Evolutionary conservation across 2,113 vertebrate genomes (phyloP).

Genomic region (Aptenodytes forsteri): DNA sequence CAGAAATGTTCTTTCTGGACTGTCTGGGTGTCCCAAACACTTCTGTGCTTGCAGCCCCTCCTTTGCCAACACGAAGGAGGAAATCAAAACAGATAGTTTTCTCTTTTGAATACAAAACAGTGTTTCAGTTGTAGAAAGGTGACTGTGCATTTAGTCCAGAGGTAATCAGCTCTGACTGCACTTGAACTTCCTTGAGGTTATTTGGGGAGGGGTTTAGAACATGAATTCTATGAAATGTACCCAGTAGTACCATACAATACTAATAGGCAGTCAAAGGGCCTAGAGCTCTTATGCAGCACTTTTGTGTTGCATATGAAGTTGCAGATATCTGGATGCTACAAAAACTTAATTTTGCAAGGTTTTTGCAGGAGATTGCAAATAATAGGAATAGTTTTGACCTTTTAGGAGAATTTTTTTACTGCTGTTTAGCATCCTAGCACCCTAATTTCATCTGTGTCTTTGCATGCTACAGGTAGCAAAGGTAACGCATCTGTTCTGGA

Average conservation of each 20-base stretch:
- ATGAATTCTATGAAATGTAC: neutral
- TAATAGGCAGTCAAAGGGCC: neutral
- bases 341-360: neutral
- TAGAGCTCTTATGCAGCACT: neutral
- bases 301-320: neutral
- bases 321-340: neutral
- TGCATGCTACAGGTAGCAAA: neutral
- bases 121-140: neutral
- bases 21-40: neutral
- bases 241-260: neutral
- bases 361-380: neutral
- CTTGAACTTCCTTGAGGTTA: neutral
- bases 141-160: neutral
- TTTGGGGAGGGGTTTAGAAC: neutral
- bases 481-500: neutral
- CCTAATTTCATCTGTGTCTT: neutral
- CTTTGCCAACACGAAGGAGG: neutral
- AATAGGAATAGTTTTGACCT: neutral
- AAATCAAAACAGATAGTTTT: fast-evolving
- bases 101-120: neutral
- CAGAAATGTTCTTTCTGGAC: neutral
- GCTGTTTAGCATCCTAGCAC: neutral
- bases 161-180: neutral
- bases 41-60: neutral
- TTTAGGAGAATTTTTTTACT: neutral